These are phyloP conservation scores for Leptura quadrifasciata DNA, from an alignment of 2,888 invertebrate species.

Conservation along the genomic window DNA sequence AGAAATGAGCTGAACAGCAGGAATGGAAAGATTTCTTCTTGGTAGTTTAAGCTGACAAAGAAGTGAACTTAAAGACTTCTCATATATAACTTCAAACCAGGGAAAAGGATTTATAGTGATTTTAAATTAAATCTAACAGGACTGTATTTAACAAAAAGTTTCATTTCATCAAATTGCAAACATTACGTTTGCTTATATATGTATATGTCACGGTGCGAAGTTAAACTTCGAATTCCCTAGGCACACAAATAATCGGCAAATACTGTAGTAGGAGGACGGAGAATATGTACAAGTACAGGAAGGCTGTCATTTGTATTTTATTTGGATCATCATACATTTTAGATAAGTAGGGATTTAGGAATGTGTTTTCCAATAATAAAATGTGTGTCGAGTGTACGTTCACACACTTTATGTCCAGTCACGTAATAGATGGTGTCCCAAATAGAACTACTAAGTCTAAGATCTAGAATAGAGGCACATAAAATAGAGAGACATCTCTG, in stretches of 20 bases:
- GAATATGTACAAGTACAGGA: neutral
- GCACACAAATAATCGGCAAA: constrained; percentile 34
- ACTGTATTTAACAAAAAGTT: constrained; percentile 13
- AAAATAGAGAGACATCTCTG: too few species aligned
- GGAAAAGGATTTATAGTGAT: constrained; percentile 3
- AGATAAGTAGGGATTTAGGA: constrained; percentile 33
- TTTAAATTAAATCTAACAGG: constrained; percentile 12
- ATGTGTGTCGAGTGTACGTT: neutral
- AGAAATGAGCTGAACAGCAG: neutral
- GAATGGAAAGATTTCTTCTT: neutral
- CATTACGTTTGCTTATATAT: constrained; percentile 31
- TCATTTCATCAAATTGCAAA: constrained; percentile 5
- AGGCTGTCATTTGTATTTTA: constrained; percentile 37
- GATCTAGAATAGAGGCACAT: too few species aligned
- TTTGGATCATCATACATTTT: constrained; percentile 37
- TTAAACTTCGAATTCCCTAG: constrained; percentile 6
- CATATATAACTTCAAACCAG: neutral
- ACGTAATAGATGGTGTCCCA: too few species aligned
- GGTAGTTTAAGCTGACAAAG: neutral
- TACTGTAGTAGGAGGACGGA: constrained; percentile 13
- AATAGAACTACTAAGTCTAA: too few species aligned
- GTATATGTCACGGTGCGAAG: constrained; percentile 23
- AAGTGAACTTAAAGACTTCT: neutral
- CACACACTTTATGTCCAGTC: neutral
- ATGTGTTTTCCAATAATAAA: constrained; percentile 14